These are phyloP conservation scores for Oenanthe melanoleuca DNA, from an alignment of 2,113 vertebrate species.

Conservation along the genomic window DNA sequence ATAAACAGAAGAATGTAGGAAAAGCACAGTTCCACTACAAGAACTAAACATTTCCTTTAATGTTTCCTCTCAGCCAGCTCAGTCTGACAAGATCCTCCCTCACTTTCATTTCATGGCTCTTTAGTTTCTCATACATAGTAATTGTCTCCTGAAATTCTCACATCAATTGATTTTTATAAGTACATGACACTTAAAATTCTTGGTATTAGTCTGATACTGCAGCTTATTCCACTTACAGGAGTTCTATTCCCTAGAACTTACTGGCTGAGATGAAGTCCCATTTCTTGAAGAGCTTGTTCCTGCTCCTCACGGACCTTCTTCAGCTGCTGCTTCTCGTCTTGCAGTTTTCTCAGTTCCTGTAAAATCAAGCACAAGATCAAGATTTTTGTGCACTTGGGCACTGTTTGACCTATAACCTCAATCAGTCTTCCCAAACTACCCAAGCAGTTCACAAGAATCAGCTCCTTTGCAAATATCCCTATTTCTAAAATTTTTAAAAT, in stretches of 20 bases:
- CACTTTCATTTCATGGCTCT: neutral
- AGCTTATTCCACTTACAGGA: neutral
- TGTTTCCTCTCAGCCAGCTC: neutral
- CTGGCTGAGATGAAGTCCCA: conserved; percentile 98
- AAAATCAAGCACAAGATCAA: neutral
- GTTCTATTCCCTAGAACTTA: conserved; percentile 65
- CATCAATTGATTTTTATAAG: neutral
- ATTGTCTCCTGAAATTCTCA: neutral
- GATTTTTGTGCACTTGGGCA: neutral
- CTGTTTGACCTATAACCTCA: neutral
- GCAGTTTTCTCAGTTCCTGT: conserved; percentile 89
- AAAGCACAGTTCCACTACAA: neutral
- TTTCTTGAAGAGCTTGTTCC: conserved; percentile 96
- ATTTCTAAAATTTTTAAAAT: neutral
- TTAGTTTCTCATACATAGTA: neutral
- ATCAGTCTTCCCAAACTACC: neutral
- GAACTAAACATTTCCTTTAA: neutral
- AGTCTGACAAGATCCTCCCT: neutral
- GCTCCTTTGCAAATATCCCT: neutral
- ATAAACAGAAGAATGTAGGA: neutral
- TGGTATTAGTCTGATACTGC: neutral
- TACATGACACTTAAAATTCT: neutral
- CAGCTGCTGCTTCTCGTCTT: conserved; percentile 88
- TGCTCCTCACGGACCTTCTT: conserved; percentile 89
- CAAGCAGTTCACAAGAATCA: neutral